phyloP scores from a whole-genome alignment of 2,888 invertebrate genomes.

The Margaritifera margaritifera region DNA sequence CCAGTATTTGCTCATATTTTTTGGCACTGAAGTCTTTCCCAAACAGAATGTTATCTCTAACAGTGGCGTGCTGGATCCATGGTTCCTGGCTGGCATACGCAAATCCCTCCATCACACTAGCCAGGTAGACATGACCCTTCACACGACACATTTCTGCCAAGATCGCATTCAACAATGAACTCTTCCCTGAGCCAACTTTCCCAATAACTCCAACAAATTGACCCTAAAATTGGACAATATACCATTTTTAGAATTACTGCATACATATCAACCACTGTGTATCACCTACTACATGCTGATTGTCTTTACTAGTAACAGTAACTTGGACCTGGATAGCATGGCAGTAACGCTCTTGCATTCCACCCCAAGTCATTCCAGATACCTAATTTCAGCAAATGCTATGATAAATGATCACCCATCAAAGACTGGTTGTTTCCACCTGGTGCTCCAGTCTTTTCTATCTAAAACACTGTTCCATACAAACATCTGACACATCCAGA shows the following conservation, averaged over 20 bases:
- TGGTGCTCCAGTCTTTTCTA: too few relatives aligned
- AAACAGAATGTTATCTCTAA: conserved; percentile 95
- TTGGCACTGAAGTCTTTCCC: conserved; percentile 86
- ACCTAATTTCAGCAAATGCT: too few relatives aligned
- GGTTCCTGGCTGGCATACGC: conserved; percentile 85
- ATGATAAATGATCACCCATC: too few relatives aligned
- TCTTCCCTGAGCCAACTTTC: conserved; percentile 92
- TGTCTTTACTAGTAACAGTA: too few relatives aligned
- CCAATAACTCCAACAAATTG: conserved; percentile 86
- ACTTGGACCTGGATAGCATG: too few relatives aligned
- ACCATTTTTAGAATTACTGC: not conserved
- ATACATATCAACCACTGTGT: too few relatives aligned
- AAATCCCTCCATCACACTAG: conserved; percentile 75
- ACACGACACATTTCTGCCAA: conserved; percentile 86
- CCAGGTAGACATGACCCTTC: conserved; percentile 79
- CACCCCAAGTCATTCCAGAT: too few relatives aligned
- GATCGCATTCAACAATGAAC: conserved; percentile 87
- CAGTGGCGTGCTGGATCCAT: conserved; percentile 93
- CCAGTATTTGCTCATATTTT: conserved; percentile 85
- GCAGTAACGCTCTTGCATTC: too few relatives aligned
- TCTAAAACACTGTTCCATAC: too few relatives aligned
- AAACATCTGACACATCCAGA: too few relatives aligned
- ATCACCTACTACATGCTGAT: not conserved
- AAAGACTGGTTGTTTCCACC: too few relatives aligned
- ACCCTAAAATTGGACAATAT: conserved; percentile 52